phyloP scores from a whole-genome alignment of 2,888 invertebrate species.

The Venusia cambrica region DNA sequence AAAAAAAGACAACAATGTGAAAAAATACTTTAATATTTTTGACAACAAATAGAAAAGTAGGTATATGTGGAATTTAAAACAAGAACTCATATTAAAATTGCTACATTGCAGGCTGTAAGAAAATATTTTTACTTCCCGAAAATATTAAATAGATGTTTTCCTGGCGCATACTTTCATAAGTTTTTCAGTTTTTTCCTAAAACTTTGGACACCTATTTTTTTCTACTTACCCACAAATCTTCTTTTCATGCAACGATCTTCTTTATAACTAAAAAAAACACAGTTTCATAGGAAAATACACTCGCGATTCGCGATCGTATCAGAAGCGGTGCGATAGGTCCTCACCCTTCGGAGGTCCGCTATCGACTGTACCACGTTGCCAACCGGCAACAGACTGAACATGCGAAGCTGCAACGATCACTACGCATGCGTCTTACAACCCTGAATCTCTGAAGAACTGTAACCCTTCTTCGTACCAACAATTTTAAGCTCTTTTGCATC shows the following conservation, averaged over 20 bases:
- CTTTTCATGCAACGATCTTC: slow-evolving; percentile 35
- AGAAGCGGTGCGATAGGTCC: slow-evolving; percentile 38
- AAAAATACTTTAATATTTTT: too few relatives aligned
- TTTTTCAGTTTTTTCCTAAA: too few relatives aligned
- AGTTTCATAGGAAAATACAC: slow-evolving; percentile 30
- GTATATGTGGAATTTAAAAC: too few relatives aligned
- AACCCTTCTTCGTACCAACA: slow-evolving; percentile 37
- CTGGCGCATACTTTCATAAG: too few relatives aligned
- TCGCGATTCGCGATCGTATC: slow-evolving; percentile 27
- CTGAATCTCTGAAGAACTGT: slow-evolving; percentile 38
- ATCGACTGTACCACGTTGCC: slow-evolving; percentile 58
- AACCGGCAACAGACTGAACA: slow-evolving; percentile 40
- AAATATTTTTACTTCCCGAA: too few relatives aligned
- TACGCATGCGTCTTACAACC: slow-evolving; percentile 68
- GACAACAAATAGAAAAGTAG: too few relatives aligned
- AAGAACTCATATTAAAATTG: too few relatives aligned
- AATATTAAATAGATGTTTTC: too few relatives aligned
- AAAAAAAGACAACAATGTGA: too few relatives aligned
- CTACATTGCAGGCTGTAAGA: too few relatives aligned
- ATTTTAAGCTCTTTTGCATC: slow-evolving; percentile 37
- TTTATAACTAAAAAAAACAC: slow-evolving; percentile 28
- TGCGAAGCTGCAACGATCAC: slow-evolving; percentile 61
- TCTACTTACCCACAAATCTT: slow-evolving; percentile 43
- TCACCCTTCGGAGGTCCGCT: slow-evolving; percentile 42
- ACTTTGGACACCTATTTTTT: too few relatives aligned